Conservation (phyloP, 2,113 vertebrate species). For the Lasiurus cinereus region DNA sequence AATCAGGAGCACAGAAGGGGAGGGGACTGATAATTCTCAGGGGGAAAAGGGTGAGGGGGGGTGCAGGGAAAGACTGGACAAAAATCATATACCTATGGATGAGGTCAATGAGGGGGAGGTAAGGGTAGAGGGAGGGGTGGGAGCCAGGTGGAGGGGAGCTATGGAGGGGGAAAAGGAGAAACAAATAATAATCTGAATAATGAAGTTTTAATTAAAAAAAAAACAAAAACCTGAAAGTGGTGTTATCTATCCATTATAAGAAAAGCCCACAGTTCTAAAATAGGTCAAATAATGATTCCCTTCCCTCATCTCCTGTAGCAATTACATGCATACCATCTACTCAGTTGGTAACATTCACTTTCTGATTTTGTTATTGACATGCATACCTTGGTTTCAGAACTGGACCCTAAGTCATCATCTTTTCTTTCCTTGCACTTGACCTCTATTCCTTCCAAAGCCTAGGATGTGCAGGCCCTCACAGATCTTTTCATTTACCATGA, state of each 20-base stretch:
- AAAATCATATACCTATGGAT: no score
- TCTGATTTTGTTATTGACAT: neutral
- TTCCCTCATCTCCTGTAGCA: neutral
- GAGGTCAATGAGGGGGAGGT: no score
- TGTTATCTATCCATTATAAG: fast-evolving
- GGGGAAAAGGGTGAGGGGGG: no score
- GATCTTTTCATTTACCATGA: slow-evolving; percentile 14
- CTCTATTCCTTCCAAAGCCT: neutral
- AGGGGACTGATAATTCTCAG: no score
- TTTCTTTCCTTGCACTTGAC: neutral
- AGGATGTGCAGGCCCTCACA: neutral
- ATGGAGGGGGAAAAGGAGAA: no score
- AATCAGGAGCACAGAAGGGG: no score
- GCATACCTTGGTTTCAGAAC: neutral
- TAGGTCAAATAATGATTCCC: neutral
- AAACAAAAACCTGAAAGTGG: neutral
- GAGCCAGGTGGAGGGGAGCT: no score
- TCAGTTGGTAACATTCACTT: neutral
- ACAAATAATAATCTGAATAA: no score
- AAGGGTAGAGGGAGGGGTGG: no score
- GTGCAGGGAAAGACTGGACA: no score
- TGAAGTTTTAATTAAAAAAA: no score
- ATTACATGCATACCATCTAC: neutral
- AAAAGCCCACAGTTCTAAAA: neutral
- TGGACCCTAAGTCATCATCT: neutral